These are phyloP conservation scores for Galeruca laticollis DNA, from an alignment of 2,888 invertebrate species.

Conservation along the genomic window DNA sequence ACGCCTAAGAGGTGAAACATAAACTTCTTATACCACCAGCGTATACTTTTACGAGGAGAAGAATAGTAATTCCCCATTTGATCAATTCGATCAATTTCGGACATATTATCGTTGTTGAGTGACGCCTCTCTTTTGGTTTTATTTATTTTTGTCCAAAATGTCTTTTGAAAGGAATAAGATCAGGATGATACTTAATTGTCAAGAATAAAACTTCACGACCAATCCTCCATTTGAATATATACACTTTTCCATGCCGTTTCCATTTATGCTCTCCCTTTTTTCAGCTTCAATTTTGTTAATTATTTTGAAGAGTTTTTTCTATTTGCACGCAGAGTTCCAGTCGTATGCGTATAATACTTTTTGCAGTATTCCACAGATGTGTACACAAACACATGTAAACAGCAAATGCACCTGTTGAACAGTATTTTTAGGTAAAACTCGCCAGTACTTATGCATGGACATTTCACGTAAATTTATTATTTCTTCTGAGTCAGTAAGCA, in stretches of 20 bases:
- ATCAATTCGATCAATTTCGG: constrained; percentile 7
- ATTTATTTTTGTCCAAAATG: too few relatives aligned
- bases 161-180: too few relatives aligned
- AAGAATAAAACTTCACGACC: too few relatives aligned
- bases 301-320: too few relatives aligned
- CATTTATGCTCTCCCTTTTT: too few relatives aligned
- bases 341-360: background rate
- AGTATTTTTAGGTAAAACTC: constrained; percentile 5
- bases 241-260: too few relatives aligned
- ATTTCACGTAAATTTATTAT: constrained; percentile 4
- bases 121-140: too few relatives aligned
- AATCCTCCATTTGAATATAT: too few relatives aligned
- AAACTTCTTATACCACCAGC: constrained; percentile 43
- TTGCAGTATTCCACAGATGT: constrained; percentile 20
- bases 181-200: too few relatives aligned
- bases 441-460: constrained; percentile 18
- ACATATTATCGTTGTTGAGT: too few relatives aligned
- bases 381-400: constrained; percentile 18
- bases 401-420: constrained; percentile 16
- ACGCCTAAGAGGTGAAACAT: constrained; percentile 41
- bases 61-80: too few relatives aligned
- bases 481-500: background rate
- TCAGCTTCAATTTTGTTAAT: too few relatives aligned
- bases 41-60: constrained; percentile 38
- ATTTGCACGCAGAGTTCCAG: background rate